Base-by-base conservation (phyloP, 2,113 vertebrate genomes). In the Pleuronectes platessa region DNA sequence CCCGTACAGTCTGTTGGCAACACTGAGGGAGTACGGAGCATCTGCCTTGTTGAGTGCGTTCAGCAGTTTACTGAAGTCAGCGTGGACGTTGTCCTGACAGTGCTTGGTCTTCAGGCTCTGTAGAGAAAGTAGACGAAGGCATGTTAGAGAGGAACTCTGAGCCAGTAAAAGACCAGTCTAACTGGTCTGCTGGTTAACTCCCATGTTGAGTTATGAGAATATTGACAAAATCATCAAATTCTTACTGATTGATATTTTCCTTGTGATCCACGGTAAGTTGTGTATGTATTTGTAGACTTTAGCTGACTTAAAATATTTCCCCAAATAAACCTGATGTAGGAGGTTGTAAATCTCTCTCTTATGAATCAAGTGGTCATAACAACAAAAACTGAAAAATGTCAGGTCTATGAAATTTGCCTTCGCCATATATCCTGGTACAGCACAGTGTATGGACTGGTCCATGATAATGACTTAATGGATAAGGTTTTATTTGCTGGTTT, bases 1-100 rank as follows among this genome's bases (percentile, higher is more conserved):
- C 81, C 96, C 97, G 23, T 95, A 99, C 8, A 99, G 91, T 7
- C 94, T 94, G 66, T 92, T 99, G 70, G 96, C 97, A 4, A 97
- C 69, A 27, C 92, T 96, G 72, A 98, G 89, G 17, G 94, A 71
- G 27, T 96, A 96, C 0, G 93, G 88, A n/a, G 89, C 90, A 2
- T 82, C 89, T 1, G 56, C 75, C 73, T 94, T 95, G 91, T 96
- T 96, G 59, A 99, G 89, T 13, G 93, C 91, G 0, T 2, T 15
- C 40, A 94, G 93, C 82, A 99, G 93, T 6, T 85, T 31, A 55
- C 85, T 87, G 37, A 98, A 97, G 56, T 79, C 79, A 3, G 82
- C 77, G 49, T 99, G 97, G 63, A 95, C 7, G 0, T 95, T 93
- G 53, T 91, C 85, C 11, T 63, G 37, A 17, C 20, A 45, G 54